These are phyloP conservation scores for Dusona sp. DNA, from an alignment of 2,888 invertebrate species.

Conservation along the genomic window DNA sequence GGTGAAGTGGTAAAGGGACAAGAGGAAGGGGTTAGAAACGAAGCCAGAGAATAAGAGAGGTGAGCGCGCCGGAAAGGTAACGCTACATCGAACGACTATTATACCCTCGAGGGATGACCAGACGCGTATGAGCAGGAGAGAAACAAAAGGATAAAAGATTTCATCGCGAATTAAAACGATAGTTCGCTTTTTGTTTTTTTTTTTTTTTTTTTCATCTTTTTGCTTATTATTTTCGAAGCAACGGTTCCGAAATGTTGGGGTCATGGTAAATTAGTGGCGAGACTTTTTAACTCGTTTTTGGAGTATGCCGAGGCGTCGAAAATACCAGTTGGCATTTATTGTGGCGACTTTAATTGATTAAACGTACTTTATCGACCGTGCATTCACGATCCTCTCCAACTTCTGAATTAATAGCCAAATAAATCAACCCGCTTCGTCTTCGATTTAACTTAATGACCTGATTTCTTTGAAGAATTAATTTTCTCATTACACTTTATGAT, in stretches of 20 bases:
- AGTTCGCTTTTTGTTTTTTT: constrained; percentile 7
- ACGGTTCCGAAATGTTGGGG: constrained; percentile 26
- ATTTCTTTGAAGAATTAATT: background rate
- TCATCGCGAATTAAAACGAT: constrained; percentile 15
- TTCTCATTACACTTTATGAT: background rate
- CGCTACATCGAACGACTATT: constrained; percentile 41
- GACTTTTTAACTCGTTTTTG: constrained; percentile 8
- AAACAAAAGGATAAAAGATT: background rate
- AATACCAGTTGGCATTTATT: background rate
- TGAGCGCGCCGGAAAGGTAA: constrained; percentile 35
- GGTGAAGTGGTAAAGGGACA: constrained; percentile 22
- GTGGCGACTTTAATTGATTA: constrained; percentile 15
- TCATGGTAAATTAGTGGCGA: constrained; percentile 28
- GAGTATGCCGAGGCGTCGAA: background rate
- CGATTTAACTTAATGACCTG: constrained; percentile 22
- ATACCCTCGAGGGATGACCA: constrained; percentile 42
- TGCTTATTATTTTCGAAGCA: background rate
- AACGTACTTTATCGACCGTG: background rate
- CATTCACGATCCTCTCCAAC: background rate
- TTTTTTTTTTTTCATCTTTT: background rate
- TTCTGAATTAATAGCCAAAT: background rate
- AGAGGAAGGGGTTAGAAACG: constrained; percentile 3
- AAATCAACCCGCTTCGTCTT: background rate
- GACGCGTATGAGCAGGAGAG: constrained; percentile 28
- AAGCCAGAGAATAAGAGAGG: constrained; percentile 25